Conservation (phyloP, 2,113 vertebrate genomes). For the Anhinga anhinga region DNA sequence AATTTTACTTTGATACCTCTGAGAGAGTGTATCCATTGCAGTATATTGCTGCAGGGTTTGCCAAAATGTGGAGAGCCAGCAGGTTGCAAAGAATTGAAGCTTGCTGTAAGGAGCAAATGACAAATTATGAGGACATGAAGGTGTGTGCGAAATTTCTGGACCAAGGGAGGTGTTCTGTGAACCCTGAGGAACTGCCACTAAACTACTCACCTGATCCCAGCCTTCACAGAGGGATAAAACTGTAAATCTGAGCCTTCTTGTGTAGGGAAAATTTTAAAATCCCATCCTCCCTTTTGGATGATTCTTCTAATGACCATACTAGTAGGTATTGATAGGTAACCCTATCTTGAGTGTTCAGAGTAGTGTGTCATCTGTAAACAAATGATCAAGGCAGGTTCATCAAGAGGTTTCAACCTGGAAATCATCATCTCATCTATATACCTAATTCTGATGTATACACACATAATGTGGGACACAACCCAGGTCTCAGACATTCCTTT, state of each 20-base stretch:
- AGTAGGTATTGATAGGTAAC: not conserved
- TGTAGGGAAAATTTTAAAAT: not conserved
- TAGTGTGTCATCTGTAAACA: not conserved
- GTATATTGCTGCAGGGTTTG: not conserved
- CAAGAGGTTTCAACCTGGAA: not conserved
- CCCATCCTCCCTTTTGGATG: not conserved
- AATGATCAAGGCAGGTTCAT: not conserved
- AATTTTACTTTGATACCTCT: not conserved
- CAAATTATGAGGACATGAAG: not conserved
- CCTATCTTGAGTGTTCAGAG: not conserved
- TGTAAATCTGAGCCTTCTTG: not conserved
- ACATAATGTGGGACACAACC: not conserved
- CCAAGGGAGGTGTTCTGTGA: not conserved
- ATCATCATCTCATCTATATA: not conserved
- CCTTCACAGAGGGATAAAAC: not conserved
- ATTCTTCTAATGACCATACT: not conserved
- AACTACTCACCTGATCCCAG: not conserved
- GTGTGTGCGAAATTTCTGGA: not conserved
- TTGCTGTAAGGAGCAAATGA: not conserved
- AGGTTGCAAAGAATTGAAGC: not conserved
- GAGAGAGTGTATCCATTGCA: not conserved
- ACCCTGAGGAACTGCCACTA: not conserved
- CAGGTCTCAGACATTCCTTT: not conserved
- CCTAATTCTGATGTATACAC: not conserved
- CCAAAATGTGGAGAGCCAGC: not conserved